Evolutionary conservation across 2,797 vertebrate genomes (phyloP), one percentile per base, ranked within the genome.

Genomic region (Microhierax caerulescens): DNA sequence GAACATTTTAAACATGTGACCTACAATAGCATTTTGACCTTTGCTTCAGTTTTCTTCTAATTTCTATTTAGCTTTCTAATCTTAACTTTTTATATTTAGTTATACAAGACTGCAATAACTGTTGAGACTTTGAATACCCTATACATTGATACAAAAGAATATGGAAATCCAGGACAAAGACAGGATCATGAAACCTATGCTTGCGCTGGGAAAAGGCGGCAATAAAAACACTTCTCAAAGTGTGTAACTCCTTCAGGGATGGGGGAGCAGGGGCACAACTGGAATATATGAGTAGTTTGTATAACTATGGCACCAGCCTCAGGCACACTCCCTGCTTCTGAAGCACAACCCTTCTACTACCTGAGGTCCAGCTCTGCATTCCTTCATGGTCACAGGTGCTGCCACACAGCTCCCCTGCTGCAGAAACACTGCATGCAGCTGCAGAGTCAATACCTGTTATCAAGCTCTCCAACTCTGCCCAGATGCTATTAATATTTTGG

Each of bases 401-500:
- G 67, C 80, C 56, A 69, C 74, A 32, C 37, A 14, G 80, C 15
- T 79, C 74, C 70, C 13, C 50, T 37, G 63, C 50, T 70, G 59
- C 80, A 94, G 59, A 48, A 84, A 84, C 69, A 4, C 1, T 0
- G 1, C 1, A 0, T 13, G 39, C 64, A 91, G 72, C 48, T 85
- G 68, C 53, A 83, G 60, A 95, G 91, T 91, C 94, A 88, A 90
- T 54, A 81, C 9, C 9, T 10, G 34, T 94, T 94, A 96, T 91
- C 93, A 94, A 85, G 53, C 41, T 69, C 81, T 68, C 63, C 7
- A 10, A 76, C 68, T 72, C 63, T 85, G 65, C 51, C 53, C 30
- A 59, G 76, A 93, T 92, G 75, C 68, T 95, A 87, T 78, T 96
- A 93, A 93, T 90, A 88, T 93, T 95, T 96, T 75, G 91, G 57